A percentile compares a stretch with the other conserved stretches of the same genome.
These are phyloP conservation scores for Xyliphius kryptos DNA, from an alignment of 2,113 vertebrate species.

Conservation along the genomic window DNA sequence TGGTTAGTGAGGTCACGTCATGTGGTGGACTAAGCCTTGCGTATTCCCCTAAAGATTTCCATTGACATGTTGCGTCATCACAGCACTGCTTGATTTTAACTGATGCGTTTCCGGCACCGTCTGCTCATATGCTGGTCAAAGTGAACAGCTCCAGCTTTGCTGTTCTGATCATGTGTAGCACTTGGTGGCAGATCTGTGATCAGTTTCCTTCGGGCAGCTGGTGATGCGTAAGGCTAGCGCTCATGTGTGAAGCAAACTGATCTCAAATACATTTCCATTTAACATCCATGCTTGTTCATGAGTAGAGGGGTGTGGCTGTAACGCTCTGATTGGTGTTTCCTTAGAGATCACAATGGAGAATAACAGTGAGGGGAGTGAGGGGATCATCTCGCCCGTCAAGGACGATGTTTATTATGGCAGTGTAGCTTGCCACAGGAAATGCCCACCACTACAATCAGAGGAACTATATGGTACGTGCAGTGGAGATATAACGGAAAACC, in stretches of 20 bases:
- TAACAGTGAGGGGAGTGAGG: conserved; percentile 91
- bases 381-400: conserved; percentile 79
- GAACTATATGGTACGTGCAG: conserved; percentile 77
- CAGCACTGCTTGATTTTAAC: too few relatives aligned
- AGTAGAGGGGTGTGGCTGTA: conserved; percentile 47
- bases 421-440: conserved; percentile 76
- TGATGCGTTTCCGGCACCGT: too few relatives aligned
- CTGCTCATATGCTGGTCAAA: too few relatives aligned
- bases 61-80: conserved; percentile 2
- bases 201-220: too few relatives aligned
- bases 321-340: conserved; percentile 75
- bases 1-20: conserved; percentile 80
- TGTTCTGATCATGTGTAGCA: too few relatives aligned
- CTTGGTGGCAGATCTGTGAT: too few relatives aligned
- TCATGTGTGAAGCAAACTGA: too few relatives aligned
- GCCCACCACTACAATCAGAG: conserved; percentile 73
- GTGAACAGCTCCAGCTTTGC: too few relatives aligned
- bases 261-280: conserved; percentile 19
- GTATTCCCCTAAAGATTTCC: conserved; percentile 10
- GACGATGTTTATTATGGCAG: conserved; percentile 84
- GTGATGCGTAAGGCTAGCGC: too few relatives aligned
- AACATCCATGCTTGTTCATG: conserved; percentile 45
- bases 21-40: conserved; percentile 41
- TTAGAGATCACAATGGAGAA: conserved; percentile 89
- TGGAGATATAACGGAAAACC: too few relatives aligned